These are phyloP conservation scores for Eutolmus rufibarbis DNA, from an alignment of 2,888 invertebrate species.

Conservation along the genomic window DNA sequence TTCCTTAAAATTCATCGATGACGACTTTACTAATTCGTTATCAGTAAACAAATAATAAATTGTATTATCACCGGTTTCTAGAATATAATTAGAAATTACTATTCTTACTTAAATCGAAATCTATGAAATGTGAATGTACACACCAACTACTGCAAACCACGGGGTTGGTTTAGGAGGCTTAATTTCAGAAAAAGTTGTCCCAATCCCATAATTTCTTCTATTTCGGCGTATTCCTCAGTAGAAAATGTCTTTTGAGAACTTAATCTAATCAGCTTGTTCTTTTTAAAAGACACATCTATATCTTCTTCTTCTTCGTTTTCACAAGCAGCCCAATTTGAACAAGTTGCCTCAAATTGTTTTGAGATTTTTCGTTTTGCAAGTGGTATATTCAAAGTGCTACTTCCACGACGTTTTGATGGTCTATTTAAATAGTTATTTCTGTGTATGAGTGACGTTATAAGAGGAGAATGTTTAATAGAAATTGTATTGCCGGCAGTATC, in stretches of 20 bases:
- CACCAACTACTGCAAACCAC: background rate
- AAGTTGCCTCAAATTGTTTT: background rate
- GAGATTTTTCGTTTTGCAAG: background rate
- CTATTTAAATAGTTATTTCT: constrained; percentile 1
- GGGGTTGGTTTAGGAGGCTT: background rate
- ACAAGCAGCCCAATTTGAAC: background rate
- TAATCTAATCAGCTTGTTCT: background rate
- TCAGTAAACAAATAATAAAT: no score
- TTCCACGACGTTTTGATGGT: no score
- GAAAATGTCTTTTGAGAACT: background rate
- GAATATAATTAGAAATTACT: background rate
- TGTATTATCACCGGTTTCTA: no score
- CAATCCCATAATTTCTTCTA: background rate
- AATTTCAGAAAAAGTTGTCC: background rate
- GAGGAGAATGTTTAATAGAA: constrained; percentile 16
- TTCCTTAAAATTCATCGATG: background rate
- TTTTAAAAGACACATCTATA: background rate
- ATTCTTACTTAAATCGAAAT: background rate
- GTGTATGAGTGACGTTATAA: background rate
- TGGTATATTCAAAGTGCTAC: background rate
- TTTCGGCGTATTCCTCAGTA: background rate
- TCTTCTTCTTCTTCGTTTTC: background rate
- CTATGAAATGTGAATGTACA: background rate
- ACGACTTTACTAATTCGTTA: no score
- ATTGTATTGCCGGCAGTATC: background rate